These are phyloP conservation scores for Maniola jurtina DNA, from an alignment of 1,140 invertebrate genomes.

Conservation along the genomic window DNA sequence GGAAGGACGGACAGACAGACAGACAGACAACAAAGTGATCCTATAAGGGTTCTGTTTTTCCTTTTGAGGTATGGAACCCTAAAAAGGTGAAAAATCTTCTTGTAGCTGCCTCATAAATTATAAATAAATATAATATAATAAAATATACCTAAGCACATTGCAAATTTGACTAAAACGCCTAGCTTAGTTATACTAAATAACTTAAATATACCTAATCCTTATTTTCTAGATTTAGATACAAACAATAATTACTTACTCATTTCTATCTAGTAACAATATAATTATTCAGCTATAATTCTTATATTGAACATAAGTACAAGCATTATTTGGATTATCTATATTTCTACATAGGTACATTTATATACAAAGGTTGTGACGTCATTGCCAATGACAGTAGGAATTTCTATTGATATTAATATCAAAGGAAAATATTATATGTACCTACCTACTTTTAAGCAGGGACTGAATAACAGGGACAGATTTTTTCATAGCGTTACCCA, in stretches of 20 bases:
- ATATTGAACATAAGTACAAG: conserved; percentile 33
- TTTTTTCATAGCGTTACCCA: too few species aligned
- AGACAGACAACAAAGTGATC: too few species aligned
- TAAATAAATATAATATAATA: too few species aligned
- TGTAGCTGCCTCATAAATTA: too few species aligned
- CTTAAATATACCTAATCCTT: conserved; percentile 21
- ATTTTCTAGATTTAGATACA: conserved; percentile 20
- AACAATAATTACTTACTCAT: conserved; percentile 1
- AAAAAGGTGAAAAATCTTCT: too few species aligned
- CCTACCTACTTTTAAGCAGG: too few species aligned
- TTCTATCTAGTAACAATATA: conserved; percentile 33
- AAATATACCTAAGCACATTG: too few species aligned
- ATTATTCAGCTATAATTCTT: conserved; percentile 17
- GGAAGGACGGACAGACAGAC: too few species aligned
- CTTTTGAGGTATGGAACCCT: too few species aligned
- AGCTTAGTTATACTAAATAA: conserved; percentile 45
- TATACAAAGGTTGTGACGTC: conserved; percentile 26
- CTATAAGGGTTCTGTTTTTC: too few species aligned
- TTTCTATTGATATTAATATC: neutral
- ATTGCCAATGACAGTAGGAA: conserved; percentile 53
- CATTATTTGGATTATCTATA: conserved; percentile 13
- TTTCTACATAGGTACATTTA: conserved; percentile 24
- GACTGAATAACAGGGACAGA: too few species aligned
- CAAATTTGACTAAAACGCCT: conserved; percentile 5
- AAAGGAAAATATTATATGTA: neutral